phyloP scores from a whole-genome alignment of 1,140 invertebrate genomes.

The Leguminivora glycinivorella region DNA sequence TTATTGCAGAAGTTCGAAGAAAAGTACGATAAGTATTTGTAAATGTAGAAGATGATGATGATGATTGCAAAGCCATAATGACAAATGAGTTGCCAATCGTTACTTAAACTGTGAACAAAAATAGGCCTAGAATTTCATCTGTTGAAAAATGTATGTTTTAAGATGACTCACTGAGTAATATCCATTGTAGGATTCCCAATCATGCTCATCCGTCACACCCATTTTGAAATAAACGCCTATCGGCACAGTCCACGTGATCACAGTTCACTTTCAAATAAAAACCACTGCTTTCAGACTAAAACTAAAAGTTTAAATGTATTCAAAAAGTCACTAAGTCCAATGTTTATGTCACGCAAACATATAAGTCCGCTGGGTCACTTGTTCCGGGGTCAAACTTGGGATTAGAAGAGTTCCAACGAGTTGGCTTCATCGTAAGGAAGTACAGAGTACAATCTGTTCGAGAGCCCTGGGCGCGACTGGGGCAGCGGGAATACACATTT shows the following conservation, averaged over 20 bases:
- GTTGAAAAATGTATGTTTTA: constrained; percentile 28
- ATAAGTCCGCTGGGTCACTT: constrained; percentile 60
- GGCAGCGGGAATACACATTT: constrained; percentile 72
- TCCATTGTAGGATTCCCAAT: constrained; percentile 73
- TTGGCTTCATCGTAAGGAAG: constrained; percentile 61
- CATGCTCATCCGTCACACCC: constrained; percentile 70
- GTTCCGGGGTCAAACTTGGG: constrained; percentile 48
- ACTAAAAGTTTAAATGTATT: constrained; percentile 5
- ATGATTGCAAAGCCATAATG: neutral
- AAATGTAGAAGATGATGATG: neutral
- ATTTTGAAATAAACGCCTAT: constrained; percentile 58
- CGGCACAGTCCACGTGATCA: constrained; percentile 46
- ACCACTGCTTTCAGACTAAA: constrained; percentile 11
- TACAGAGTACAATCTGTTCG: constrained; percentile 55
- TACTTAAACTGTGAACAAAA: neutral
- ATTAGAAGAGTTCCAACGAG: constrained; percentile 54
- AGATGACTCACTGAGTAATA: constrained; percentile 68
- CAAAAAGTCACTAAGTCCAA: constrained; percentile 41
- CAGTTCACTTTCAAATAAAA: constrained; percentile 20
- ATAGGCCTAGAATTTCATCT: neutral
- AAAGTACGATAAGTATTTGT: neutral
- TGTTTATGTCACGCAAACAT: constrained; percentile 71
- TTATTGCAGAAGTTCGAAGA: constrained; percentile 29
- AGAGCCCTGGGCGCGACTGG: constrained; percentile 69
- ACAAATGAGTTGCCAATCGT: neutral